Evolutionary conservation across 2,888 invertebrate species (phyloP).

Genomic region (Eucera pruinosa): DNA sequence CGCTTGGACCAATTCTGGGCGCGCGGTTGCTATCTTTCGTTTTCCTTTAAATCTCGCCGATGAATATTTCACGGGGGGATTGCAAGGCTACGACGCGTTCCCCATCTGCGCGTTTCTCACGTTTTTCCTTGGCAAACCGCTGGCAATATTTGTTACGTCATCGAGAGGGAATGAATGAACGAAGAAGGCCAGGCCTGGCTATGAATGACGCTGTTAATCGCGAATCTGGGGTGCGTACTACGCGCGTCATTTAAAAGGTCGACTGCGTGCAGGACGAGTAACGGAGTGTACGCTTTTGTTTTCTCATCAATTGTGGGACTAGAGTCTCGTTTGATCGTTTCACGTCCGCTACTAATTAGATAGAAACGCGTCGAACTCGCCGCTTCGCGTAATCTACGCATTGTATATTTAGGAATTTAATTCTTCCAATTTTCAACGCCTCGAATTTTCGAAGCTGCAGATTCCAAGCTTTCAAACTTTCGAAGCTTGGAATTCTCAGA

Average conservation of each 20-base stretch:
- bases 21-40: not conserved
- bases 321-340: too few relatives aligned
- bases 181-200: slow-evolving; percentile 31
- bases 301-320: too few relatives aligned
- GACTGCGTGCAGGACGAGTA: not conserved
- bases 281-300: not conserved
- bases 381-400: too few relatives aligned
- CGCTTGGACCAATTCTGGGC: slow-evolving; percentile 19
- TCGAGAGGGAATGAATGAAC: slow-evolving; percentile 46
- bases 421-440: too few relatives aligned
- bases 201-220: slow-evolving; percentile 54
- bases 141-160: slow-evolving; percentile 51
- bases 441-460: too few relatives aligned
- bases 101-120: not conserved
- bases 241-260: slow-evolving; percentile 48
- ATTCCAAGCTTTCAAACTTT: too few relatives aligned
- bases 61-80: slow-evolving; percentile 38
- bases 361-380: too few relatives aligned
- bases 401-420: too few relatives aligned
- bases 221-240: slow-evolving; percentile 47
- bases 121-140: slow-evolving; percentile 17
- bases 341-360: too few relatives aligned
- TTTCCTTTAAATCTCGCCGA: slow-evolving; percentile 6
- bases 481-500: too few relatives aligned
- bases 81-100: not conserved